phyloP scores from a whole-genome alignment of 2,888 invertebrate species.

The Pyrrhosoma nymphula region DNA sequence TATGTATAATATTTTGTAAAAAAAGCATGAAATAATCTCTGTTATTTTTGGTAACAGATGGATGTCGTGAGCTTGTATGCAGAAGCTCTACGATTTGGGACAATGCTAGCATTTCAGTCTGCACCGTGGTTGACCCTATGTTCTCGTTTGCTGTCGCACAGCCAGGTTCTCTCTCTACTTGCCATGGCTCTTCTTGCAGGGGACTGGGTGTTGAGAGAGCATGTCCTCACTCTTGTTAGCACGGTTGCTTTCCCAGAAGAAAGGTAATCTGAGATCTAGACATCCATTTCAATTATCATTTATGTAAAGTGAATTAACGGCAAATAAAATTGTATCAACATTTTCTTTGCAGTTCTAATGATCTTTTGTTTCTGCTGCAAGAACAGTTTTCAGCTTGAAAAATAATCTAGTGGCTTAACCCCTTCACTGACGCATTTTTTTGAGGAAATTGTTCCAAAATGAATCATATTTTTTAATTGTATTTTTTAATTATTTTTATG shows the following conservation, averaged over 20 bases:
- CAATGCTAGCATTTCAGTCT: constrained; percentile 78
- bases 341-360: too few relatives aligned
- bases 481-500: too few relatives aligned
- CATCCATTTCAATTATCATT: too few relatives aligned
- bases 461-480: too few relatives aligned
- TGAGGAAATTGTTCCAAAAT: too few relatives aligned
- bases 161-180: constrained; percentile 72
- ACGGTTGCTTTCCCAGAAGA: constrained; percentile 77
- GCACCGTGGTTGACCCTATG: constrained; percentile 78
- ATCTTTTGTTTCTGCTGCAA: too few relatives aligned
- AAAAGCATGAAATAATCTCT: neutral
- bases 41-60: constrained; percentile 26
- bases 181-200: constrained; percentile 73
- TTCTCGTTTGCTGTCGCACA: constrained; percentile 77
- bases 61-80: constrained; percentile 78
- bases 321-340: too few relatives aligned
- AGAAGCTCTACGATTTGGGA: constrained; percentile 79
- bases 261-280: constrained; percentile 73
- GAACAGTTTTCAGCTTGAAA: too few relatives aligned
- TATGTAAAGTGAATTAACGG: too few relatives aligned
- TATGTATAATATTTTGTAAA: neutral
- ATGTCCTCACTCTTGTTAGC: constrained; percentile 77
- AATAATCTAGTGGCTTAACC: too few relatives aligned
- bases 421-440: too few relatives aligned
- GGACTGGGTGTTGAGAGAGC: constrained; percentile 77